Evolutionary conservation across 2,888 invertebrate genomes (phyloP).

Genomic region (Scelioninae gen. 2): DNA sequence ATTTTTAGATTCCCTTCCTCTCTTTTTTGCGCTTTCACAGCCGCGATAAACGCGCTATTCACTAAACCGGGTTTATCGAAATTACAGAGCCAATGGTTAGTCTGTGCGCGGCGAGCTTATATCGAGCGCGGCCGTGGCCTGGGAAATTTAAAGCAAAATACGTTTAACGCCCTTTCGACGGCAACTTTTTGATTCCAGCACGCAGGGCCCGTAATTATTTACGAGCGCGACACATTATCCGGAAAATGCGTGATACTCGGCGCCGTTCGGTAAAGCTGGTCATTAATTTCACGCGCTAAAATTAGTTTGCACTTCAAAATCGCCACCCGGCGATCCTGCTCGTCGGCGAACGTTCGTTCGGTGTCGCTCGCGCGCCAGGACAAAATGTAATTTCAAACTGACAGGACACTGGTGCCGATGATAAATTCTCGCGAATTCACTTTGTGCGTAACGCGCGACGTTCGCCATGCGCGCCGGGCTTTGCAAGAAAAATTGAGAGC

Average conservation of each 20-base stretch:
- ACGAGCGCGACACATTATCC: conserved; percentile 69
- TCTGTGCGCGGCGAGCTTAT: conserved; percentile 45
- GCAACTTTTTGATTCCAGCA: conserved; percentile 62
- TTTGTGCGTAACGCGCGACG: conserved; percentile 37
- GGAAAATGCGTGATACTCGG: conserved; percentile 70
- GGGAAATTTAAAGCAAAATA: conserved; percentile 66
- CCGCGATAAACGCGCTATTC: conserved; percentile 29
- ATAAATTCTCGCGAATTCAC: conserved; percentile 37
- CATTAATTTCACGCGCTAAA: conserved; percentile 70
- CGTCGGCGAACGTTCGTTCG: conserved; percentile 22
- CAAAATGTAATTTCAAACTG: conserved; percentile 58
- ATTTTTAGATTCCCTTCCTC: conserved; percentile 13
- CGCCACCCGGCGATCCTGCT: conserved; percentile 39
- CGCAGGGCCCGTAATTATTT: conserved; percentile 67
- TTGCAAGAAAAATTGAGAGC: conserved; percentile 32
- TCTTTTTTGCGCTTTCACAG: conserved; percentile 6
- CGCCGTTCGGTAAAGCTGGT: conserved; percentile 65
- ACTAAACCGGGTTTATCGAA: conserved; percentile 42
- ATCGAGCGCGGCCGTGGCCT: conserved; percentile 48
- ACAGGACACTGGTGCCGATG: conserved; percentile 33
- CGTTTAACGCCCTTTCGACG: conserved; percentile 65
- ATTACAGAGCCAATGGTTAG: conserved; percentile 46
- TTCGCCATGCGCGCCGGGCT: background rate
- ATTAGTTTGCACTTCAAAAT: conserved; percentile 70
- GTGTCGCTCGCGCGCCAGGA: conserved; percentile 23